A percentile compares a stretch with the other conserved stretches of the same genome.
Evolutionary conservation across 2,888 invertebrate genomes (phyloP).

Genomic region (Microplitis deprimator): DNA sequence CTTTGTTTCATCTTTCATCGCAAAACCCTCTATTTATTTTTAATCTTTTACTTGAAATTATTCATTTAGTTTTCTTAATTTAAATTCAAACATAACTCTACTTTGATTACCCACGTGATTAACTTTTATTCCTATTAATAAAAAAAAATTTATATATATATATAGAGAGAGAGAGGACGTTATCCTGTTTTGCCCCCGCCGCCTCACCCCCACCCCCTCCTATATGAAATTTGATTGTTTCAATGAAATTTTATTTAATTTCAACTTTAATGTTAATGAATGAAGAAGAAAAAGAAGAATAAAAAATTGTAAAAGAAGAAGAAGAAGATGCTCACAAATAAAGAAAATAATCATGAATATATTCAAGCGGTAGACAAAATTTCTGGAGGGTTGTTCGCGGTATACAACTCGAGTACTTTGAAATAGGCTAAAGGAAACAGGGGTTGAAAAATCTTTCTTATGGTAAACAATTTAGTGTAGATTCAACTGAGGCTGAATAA

Average conservation of each 20-base stretch:
- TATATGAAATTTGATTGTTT: neutral
- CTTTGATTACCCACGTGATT: neutral
- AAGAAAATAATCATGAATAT: constrained; percentile 24
- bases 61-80: neutral
- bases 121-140: neutral
- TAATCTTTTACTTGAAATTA: neutral
- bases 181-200: no score
- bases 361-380: constrained; percentile 27
- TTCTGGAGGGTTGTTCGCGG: constrained; percentile 10
- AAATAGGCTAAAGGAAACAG: neutral
- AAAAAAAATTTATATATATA: neutral
- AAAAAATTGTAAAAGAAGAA: neutral
- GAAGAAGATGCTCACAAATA: neutral
- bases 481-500: neutral
- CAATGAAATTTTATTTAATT: neutral
- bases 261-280: neutral
- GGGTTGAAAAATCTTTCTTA: constrained; percentile 13
- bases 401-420: neutral
- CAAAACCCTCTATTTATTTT: neutral
- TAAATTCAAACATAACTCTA: neutral
- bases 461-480: constrained; percentile 26
- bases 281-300: neutral
- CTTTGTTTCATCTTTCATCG: neutral
- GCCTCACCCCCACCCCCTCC: neutral
- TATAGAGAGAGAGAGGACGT: no score